Evolutionary conservation across 2,888 invertebrate species (phyloP), one percentile per base, ranked within the genome.

Genomic region (Ennomos fuscantarius): DNA sequence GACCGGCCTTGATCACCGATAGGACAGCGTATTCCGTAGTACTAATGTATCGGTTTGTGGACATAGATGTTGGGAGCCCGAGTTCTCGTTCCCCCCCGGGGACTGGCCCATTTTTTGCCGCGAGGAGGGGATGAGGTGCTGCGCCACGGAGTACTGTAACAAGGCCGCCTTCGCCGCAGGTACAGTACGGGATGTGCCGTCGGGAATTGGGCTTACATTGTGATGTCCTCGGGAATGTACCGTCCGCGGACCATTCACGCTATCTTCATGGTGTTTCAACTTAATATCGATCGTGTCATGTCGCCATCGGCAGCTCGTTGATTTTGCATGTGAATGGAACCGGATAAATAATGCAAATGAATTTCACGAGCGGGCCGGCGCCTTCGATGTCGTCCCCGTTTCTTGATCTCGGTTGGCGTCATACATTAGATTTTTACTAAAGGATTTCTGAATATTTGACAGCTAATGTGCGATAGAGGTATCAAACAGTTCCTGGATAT

Each of bases 141-240:
- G 96, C 92, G 84, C 93, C 76, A 91, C 93, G 84, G 95, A 95
- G 93, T 94, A 93, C 93, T 96, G 96, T 94, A 96, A 95, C 81
- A 83, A 81, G 58, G 52, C 39, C 50, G 49, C 78, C 76, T 68
- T 81, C 73, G 74, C 81, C 74, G 69, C 83, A 87, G 90, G 90
- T 90, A 89, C 81, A 81, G 84, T 80, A 78, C 70, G 75, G 78
- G 80, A 82, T 84, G 84, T 85, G 82, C 73, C 79, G 81, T 82
- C 77, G 67, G 80, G 78, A 73, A 61, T 76, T 83, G 87, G 85
- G 88, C 89, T 87, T 87, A 76, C 76, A 72, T 80, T 86, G 90
- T 89, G 84, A 84, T 82, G 89, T 90, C 88, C 79, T 68, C 73
- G 76, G 78, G 73, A 72, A 68, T 77, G 79, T 77, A 73, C 73